Percentiles rank a stretch among this genome's conserved stretches.
These are phyloP conservation scores for Fopius arisanus DNA, from an alignment of 1,140 invertebrate species.

Conservation along the genomic window DNA sequence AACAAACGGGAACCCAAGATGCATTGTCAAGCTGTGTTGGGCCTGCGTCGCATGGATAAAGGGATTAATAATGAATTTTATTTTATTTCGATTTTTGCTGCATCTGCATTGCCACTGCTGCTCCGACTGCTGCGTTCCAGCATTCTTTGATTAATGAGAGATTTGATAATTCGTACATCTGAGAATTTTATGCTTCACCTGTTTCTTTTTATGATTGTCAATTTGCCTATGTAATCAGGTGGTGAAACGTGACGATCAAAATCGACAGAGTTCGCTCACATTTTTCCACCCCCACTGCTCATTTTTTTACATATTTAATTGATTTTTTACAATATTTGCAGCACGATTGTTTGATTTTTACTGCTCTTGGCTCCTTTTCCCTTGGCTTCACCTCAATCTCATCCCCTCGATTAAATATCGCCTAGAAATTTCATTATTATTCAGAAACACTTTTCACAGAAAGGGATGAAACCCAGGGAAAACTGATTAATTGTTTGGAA, in stretches of 20 bases:
- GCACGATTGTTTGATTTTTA: neutral
- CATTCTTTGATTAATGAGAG: neutral
- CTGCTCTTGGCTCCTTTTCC: neutral
- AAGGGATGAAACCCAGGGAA: too few species aligned
- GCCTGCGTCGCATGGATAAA: neutral
- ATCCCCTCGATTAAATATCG: neutral
- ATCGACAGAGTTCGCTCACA: too few species aligned
- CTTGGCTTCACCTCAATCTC: neutral
- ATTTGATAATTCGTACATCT: neutral
- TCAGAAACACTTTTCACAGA: too few species aligned
- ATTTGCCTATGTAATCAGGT: neutral
- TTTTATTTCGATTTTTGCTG: neutral
- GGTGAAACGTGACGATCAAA: neutral
- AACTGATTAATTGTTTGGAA: neutral
- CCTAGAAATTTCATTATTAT: neutral
- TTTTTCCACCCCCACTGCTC: neutral
- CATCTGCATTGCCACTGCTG: constrained; percentile 2
- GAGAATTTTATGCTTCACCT: neutral
- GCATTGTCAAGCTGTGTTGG: neutral
- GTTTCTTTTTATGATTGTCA: neutral
- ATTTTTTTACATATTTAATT: neutral
- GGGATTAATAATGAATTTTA: neutral
- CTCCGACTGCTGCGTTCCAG: neutral
- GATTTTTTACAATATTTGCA: neutral
- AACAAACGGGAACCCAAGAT: neutral